phyloP scores from a whole-genome alignment of 1,140 invertebrate species.

The Venturia canescens region DNA sequence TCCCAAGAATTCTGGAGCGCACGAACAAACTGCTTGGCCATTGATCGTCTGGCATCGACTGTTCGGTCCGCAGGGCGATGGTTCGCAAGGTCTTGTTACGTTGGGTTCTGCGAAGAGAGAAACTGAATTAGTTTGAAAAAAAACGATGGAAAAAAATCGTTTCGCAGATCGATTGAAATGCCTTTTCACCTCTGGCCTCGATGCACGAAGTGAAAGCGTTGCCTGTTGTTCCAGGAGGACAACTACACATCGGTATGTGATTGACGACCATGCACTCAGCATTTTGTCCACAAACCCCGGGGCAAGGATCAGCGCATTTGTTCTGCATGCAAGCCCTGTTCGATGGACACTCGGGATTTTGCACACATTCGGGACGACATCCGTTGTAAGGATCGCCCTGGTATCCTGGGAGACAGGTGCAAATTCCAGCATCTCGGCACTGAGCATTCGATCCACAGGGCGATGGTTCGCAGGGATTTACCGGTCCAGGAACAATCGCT shows the following conservation, averaged over 20 bases:
- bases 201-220: constrained; percentile 83
- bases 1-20: constrained; percentile 80
- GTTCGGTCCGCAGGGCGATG: constrained; percentile 81
- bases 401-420: constrained; percentile 84
- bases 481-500: constrained; percentile 40
- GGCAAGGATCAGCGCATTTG: constrained; percentile 85
- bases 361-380: constrained; percentile 84
- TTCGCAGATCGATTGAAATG: constrained; percentile 78
- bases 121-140: not conserved
- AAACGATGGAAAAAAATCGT: constrained; percentile 50
- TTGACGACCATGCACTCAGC: constrained; percentile 86
- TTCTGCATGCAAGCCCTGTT: constrained; percentile 83
- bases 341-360: constrained; percentile 83
- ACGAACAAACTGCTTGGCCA: constrained; percentile 80
- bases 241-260: constrained; percentile 86
- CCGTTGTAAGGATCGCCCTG: constrained; percentile 84
- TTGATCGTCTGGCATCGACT: constrained; percentile 80
- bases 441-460: constrained; percentile 86
- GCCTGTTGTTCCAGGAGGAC: constrained; percentile 83
- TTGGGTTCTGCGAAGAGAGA: not conserved
- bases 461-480: constrained; percentile 80
- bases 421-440: constrained; percentile 82
- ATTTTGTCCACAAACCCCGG: constrained; percentile 84
- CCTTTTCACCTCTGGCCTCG: constrained; percentile 72
- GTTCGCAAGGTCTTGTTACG: constrained; percentile 76